phyloP scores from a whole-genome alignment of 2,888 invertebrate species.

The Dyspetes luteomarginatus region DNA sequence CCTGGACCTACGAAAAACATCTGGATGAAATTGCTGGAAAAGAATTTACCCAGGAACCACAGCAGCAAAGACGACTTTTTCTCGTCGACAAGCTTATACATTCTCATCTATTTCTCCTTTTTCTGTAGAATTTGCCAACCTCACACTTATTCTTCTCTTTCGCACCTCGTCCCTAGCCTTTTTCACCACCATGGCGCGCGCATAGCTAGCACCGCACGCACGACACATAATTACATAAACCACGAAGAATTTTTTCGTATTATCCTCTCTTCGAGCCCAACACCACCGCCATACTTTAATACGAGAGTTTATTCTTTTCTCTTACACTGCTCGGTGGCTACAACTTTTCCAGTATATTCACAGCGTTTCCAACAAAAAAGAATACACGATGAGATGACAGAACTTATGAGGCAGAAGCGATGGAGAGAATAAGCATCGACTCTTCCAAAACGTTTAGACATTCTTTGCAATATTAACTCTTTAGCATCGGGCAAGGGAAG shows the following conservation, averaged over 20 bases:
- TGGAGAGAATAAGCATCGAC: too few species aligned
- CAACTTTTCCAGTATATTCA: constrained; percentile 6
- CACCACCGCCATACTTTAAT: constrained; percentile 5
- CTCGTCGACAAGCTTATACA: constrained; percentile 2
- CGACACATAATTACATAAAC: constrained; percentile 23
- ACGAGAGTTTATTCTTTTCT: constrained; percentile 30
- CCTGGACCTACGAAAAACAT: not conserved
- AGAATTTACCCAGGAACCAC: constrained; percentile 31
- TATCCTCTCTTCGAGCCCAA: not conserved
- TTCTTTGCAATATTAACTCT: too few species aligned
- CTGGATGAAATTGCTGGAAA: constrained; percentile 37
- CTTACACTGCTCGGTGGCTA: constrained; percentile 2
- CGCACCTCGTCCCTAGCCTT: not conserved
- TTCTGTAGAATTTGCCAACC: constrained; percentile 11
- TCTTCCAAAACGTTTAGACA: too few species aligned
- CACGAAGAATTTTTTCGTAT: constrained; percentile 10
- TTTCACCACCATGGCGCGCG: not conserved
- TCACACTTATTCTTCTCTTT: constrained; percentile 19
- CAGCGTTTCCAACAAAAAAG: too few species aligned
- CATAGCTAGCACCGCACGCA: constrained; percentile 1
- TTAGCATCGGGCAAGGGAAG: too few species aligned
- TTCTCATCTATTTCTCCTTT: constrained; percentile 5
- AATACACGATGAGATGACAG: too few species aligned
- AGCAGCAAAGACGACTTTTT: constrained; percentile 17
- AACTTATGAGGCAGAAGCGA: too few species aligned